phyloP scores from a whole-genome alignment of 2,113 vertebrate genomes.

The Neodon shergylaensis region DNA sequence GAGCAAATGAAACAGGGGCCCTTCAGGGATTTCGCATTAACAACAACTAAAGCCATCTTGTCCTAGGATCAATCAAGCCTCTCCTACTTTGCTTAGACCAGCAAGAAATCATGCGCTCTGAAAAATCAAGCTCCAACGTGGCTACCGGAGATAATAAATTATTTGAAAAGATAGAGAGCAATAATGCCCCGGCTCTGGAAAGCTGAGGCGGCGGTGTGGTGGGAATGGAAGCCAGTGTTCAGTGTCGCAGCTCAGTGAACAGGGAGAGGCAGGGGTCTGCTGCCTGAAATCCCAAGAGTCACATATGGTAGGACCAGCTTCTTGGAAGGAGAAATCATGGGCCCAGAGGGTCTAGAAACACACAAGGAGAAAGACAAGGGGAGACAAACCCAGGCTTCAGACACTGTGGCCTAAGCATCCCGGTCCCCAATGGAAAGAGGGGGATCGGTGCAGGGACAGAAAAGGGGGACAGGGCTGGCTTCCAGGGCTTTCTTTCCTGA shows the following conservation, averaged over 20 bases:
- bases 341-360: background rate
- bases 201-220: background rate
- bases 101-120: background rate
- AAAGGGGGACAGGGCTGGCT: too few relatives aligned
- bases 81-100: background rate
- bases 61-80: conserved; percentile 48
- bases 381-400: background rate
- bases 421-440: background rate
- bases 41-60: background rate
- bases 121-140: conserved; percentile 49
- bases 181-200: conserved; percentile 25
- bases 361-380: background rate
- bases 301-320: background rate
- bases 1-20: conserved; percentile 55
- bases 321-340: background rate
- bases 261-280: background rate
- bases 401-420: background rate
- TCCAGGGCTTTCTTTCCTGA: accelerated
- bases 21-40: conserved; percentile 7
- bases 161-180: background rate
- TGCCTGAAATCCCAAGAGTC: background rate
- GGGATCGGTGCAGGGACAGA: accelerated
- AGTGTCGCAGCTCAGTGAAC: background rate
- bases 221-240: background rate
- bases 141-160: conserved; percentile 8